Evolutionary conservation across 2,888 invertebrate genomes (phyloP), one percentile per base, ranked within the genome.

Genomic region (Noctua fimbriata): DNA sequence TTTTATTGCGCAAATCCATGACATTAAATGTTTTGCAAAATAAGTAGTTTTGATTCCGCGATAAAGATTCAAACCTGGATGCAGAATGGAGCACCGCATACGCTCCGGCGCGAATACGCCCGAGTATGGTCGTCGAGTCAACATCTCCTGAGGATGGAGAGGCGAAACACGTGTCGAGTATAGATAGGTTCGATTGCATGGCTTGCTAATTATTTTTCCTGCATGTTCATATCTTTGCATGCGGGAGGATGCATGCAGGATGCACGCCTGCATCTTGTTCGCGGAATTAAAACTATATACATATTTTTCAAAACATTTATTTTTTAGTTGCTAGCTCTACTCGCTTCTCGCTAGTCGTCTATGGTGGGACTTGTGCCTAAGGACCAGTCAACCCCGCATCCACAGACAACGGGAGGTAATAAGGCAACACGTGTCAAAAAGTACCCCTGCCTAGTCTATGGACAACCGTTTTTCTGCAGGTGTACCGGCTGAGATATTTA

Each of bases 401-500:
- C 18, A 55, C 5, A 69, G 70, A 70, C 28, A n/a, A 21, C 6
- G 55, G 10, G 47, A 75, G 84, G 90, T 91, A 91, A 92, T 92
- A 92, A 89, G 89, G 88, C 89, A 84, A 88, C 93, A 93, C 89
- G 90, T 93, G 92, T 89, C 89, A 90, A 90, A 91, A 91, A 93
- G 92, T 91, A 92, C 90, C 89, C 81, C 82, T 85, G 87, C 89
- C 87, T 91, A 85, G 79, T 84, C 84, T 79, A 73, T 76, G 71
- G 74, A 52, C 73, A 77, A 78, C 74, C 75, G 69, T 80, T 84
- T 89, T 76, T 74, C 70, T 60, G 55, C 73, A 82, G 76, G 73
- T 85, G 75, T 80, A 84, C 47, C 63, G 52, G 10, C 16, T 55
- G 36, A 60, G 69, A 72, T 83, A 85, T 85, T 71, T 72, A 73